Percentiles rank a stretch among this genome's conserved stretches.
Conservation (phyloP, 1,140 invertebrate species). For the Antheraea pernyi region DNA sequence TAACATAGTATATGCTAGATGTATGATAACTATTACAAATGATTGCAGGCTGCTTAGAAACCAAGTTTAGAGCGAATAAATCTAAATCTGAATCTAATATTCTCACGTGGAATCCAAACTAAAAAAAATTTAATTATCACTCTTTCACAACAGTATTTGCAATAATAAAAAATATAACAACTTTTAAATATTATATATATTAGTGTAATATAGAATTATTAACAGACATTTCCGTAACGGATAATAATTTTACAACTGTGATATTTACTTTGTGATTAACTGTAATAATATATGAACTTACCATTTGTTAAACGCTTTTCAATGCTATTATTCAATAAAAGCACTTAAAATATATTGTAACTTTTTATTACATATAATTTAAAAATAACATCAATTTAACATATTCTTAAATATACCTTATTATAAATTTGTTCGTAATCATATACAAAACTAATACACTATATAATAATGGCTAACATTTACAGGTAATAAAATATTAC, state of each 20-base stretch:
- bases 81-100: no score
- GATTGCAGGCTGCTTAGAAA: no score
- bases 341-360: constrained; percentile 33
- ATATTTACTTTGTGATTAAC: constrained; percentile 18
- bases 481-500: not conserved
- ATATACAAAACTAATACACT: constrained; percentile 19
- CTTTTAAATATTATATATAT: no score
- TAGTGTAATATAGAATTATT: no score
- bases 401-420: constrained; percentile 30
- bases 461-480: constrained; percentile 33
- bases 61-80: no score
- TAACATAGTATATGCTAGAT: no score
- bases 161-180: no score
- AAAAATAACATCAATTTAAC: constrained; percentile 58
- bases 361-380: constrained; percentile 60
- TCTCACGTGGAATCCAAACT: no score
- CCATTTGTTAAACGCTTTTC: not conserved
- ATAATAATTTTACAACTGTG: constrained; percentile 14
- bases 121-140: no score
- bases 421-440: constrained; percentile 58
- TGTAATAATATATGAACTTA: constrained; percentile 13
- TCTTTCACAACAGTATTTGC: no score
- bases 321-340: not conserved
- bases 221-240: not conserved
- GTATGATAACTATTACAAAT: no score